phyloP scores from a whole-genome alignment of 2,888 invertebrate genomes.

The Microchrysa polita region DNA sequence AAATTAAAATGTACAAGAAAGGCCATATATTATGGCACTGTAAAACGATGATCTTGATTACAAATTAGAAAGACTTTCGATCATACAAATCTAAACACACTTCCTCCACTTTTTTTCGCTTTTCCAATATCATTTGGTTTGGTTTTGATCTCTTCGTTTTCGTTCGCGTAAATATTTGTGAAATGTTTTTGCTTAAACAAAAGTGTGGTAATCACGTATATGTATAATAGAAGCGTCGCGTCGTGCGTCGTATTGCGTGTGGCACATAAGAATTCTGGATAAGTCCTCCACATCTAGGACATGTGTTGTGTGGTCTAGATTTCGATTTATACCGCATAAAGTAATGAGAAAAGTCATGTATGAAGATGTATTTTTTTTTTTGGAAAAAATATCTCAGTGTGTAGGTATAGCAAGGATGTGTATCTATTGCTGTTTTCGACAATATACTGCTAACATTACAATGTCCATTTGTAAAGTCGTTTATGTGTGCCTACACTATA shows the following conservation, averaged over 20 bases:
- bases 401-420: no score
- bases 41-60: constrained; percentile 19
- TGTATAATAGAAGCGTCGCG: background rate
- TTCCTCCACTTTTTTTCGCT: constrained; percentile 38
- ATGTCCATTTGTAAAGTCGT: no score
- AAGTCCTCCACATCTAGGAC: constrained; percentile 14
- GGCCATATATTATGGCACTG: no score
- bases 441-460: no score
- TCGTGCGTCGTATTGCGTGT: constrained; percentile 26
- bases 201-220: constrained; percentile 45
- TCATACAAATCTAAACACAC: constrained; percentile 29
- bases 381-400: background rate
- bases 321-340: background rate
- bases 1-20: constrained; percentile 26
- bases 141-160: constrained; percentile 45
- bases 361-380: no score
- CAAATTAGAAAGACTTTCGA: constrained; percentile 30
- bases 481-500: no score
- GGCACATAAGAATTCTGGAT: constrained; percentile 38
- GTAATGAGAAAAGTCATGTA: no score
- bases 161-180: constrained; percentile 43
- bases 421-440: no score
- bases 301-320: constrained; percentile 33
- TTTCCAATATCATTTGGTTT: constrained; percentile 32
- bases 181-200: constrained; percentile 46